A percentile compares a stretch with the other conserved stretches of the same genome.
Evolutionary conservation across 2,113 vertebrate species (phyloP).

Genomic region (Paralichthys olivaceus): DNA sequence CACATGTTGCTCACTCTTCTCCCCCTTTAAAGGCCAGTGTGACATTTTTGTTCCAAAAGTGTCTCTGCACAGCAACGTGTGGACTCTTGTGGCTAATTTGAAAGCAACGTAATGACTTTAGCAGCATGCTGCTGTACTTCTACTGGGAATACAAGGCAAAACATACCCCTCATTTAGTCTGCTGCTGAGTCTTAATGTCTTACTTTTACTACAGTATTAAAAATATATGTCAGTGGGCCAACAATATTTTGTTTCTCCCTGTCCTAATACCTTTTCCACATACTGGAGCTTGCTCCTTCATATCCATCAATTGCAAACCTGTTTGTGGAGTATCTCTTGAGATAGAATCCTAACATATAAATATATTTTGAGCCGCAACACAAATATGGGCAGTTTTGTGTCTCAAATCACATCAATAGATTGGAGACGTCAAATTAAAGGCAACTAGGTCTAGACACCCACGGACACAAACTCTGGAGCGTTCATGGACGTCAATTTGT

Average conservation of each 20-base stretch:
- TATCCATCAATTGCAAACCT: background rate
- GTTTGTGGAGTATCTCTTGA: background rate
- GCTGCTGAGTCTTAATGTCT: background rate
- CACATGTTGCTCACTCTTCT: background rate
- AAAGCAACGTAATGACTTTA: conserved; percentile 42
- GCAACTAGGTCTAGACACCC: no score
- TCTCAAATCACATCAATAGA: background rate
- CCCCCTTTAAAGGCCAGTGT: conserved; percentile 49
- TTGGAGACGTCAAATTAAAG: background rate
- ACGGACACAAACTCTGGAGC: no score
- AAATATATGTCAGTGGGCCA: background rate
- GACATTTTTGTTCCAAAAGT: conserved; percentile 51
- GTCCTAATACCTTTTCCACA: background rate
- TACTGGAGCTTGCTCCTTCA: background rate
- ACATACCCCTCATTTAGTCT: background rate
- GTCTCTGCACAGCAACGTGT: conserved; percentile 17
- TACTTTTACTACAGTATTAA: background rate
- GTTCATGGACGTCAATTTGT: no score
- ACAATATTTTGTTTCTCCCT: background rate
- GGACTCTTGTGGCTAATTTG: conserved; percentile 42
- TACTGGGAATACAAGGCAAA: background rate
- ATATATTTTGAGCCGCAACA: background rate
- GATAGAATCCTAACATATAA: background rate
- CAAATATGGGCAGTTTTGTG: background rate
- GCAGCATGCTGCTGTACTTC: conserved; percentile 9